Base-by-base conservation (phyloP, 2,888 invertebrate genomes). In the Quadroppia sp. region DNA sequence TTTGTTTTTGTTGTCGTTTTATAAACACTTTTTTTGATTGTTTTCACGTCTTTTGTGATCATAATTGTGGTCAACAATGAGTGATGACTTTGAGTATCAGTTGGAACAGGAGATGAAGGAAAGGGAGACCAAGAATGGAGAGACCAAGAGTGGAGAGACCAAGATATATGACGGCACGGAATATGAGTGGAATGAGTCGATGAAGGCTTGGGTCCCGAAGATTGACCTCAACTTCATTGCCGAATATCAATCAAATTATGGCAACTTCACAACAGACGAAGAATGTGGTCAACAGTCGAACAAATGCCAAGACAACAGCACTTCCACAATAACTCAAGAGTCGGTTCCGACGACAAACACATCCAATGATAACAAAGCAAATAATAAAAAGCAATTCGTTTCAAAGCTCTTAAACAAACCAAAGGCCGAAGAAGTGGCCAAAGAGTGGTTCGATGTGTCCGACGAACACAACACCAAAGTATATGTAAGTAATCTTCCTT, bases 181-280 rank as follows among this genome's bases (percentile, higher is more conserved):
- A 76, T 94, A 88, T 82, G 90, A 96, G 81, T 98, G 94, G 94
- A 95, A 98, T 83, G 86, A 86, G 30, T 88, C 88, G 50, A 95
- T 91, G 82, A 90, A 88, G 80, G 96, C 95, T 4, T 99, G 97
- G 96, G 91, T 97, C 83, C 97, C 97, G 0, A 94, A 93, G 87
- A 88, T 98, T 76, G 94, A 96, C 84, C 95, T 95, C 80, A 94
- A 98, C 79, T 98, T 98, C 81, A 87, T 98, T 85, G 98, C 97
- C 0, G 87, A 87, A 74, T 99, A 99, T 85, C 96, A 98, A 84
- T 90, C 97, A 88, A 93, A 87, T 80, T 98, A 98, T 25, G 69
- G 71, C 6, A 72, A 75, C 25, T 32, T 48, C 28, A 56, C 72
- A 36, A 36, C 71, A 15, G 40, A 70, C 4, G 9, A 4, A 53